phyloP scores from a whole-genome alignment of 1,140 invertebrate genomes.

The Drosophila tsacasi region DNA sequence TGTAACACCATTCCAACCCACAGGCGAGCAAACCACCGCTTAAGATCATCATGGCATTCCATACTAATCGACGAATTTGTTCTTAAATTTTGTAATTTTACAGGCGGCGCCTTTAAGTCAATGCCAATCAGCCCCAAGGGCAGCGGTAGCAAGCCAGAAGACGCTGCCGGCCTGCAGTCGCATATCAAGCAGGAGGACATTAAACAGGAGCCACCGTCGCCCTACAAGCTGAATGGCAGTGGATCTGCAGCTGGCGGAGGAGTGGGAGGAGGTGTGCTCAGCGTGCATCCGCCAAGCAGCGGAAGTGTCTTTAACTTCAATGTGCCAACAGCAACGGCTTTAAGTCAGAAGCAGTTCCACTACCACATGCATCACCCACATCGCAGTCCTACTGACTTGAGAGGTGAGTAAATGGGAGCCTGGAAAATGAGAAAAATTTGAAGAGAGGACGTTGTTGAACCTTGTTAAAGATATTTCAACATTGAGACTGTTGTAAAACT shows the following conservation, averaged over 20 bases:
- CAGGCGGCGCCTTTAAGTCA: conserved; percentile 93
- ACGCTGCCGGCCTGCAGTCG: conserved; percentile 38
- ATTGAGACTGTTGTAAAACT: not conserved
- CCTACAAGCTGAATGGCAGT: conserved; percentile 78
- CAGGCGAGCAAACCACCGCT: conserved; percentile 85
- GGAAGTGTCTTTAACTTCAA: conserved; percentile 78
- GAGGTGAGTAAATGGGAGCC: conserved; percentile 56
- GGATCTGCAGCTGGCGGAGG: conserved; percentile 10
- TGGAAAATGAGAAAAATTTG: not conserved
- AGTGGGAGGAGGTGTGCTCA: conserved; percentile 52
- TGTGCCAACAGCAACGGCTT: conserved; percentile 78
- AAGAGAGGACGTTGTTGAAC: not conserved
- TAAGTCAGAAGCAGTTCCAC: conserved; percentile 74
- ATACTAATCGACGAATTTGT: conserved; percentile 38
- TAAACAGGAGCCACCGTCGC: conserved; percentile 81
- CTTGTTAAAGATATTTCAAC: not conserved
- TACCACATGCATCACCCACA: conserved; percentile 68
- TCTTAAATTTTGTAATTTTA: not conserved
- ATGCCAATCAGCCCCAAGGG: conserved; percentile 88
- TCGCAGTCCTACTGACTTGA: conserved; percentile 74
- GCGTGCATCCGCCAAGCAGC: conserved; percentile 52
- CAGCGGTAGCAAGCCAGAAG: conserved; percentile 50
- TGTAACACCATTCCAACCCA: conserved; percentile 93
- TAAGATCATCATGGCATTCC: not conserved
- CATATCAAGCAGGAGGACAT: conserved; percentile 83